These are phyloP conservation scores for Pseudonaja textilis DNA, from an alignment of 2,113 vertebrate genomes.

Conservation along the genomic window DNA sequence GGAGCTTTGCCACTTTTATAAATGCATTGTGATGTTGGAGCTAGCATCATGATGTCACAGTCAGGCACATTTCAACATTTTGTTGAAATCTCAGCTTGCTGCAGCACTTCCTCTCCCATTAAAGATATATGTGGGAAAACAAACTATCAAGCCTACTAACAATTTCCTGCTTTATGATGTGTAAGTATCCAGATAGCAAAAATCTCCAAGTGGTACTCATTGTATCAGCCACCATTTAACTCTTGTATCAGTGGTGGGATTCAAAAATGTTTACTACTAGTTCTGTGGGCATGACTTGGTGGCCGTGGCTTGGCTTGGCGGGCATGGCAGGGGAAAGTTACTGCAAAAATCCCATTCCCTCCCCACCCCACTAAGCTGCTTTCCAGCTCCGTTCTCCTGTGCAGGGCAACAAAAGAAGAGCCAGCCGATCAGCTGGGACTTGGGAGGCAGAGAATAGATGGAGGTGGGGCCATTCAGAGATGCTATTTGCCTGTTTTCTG, in stretches of 20 bases:
- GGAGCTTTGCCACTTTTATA: not conserved
- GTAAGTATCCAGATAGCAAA: not conserved
- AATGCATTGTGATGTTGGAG: not conserved
- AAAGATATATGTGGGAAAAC: not conserved
- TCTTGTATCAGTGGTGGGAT: not conserved
- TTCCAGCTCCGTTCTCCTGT: too few species aligned
- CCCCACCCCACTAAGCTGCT: too few species aligned
- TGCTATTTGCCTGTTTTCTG: too few species aligned
- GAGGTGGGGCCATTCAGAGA: too few species aligned
- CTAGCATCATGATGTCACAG: not conserved
- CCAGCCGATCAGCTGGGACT: too few species aligned
- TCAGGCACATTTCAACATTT: not conserved
- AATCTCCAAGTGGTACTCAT: not conserved
- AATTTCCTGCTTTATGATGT: not conserved
- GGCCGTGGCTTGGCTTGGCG: too few species aligned
- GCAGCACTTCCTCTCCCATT: not conserved
- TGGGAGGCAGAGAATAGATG: too few species aligned
- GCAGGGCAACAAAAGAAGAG: too few species aligned
- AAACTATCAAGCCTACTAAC: not conserved
- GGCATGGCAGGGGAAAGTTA: too few species aligned
- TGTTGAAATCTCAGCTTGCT: not conserved
- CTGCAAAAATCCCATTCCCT: too few species aligned
- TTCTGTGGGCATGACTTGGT: too few species aligned
- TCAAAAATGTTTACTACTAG: too few species aligned
- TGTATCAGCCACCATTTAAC: not conserved